phyloP scores from a whole-genome alignment of 2,888 invertebrate genomes.

The Oligia fasciuncula region DNA sequence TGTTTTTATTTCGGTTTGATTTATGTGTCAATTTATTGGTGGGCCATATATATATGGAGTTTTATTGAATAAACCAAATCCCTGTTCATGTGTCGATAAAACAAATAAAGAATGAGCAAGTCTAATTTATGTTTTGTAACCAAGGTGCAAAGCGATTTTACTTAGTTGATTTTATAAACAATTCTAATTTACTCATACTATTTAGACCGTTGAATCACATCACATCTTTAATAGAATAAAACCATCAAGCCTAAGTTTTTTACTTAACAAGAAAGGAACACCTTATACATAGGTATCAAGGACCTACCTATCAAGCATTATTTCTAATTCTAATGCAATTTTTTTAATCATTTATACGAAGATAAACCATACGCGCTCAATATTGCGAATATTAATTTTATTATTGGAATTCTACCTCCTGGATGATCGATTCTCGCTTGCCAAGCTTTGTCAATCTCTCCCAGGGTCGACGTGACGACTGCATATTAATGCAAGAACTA shows the following conservation, averaged over 20 bases:
- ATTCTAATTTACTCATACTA: too few species aligned
- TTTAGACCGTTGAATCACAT: too few species aligned
- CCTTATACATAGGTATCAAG: not conserved
- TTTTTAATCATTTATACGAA: slow-evolving; percentile 2
- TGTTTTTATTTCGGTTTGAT: not conserved
- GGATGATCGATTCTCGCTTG: slow-evolving; percentile 12
- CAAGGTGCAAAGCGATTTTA: not conserved
- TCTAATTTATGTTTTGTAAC: not conserved
- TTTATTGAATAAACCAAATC: not conserved
- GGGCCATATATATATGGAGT: not conserved
- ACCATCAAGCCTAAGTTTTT: not conserved
- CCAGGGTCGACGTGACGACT: slow-evolving; percentile 62
- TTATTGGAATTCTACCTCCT: slow-evolving; percentile 29
- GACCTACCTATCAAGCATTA: not conserved
- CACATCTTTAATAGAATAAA: not conserved
- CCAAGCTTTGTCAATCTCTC: slow-evolving; percentile 51
- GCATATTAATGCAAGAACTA: slow-evolving; percentile 64
- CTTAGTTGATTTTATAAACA: not conserved
- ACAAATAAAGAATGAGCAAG: not conserved
- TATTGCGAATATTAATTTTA: slow-evolving; percentile 25
- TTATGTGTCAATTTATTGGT: slow-evolving; percentile 41
- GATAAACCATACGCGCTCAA: not conserved
- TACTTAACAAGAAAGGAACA: not conserved
- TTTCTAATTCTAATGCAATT: slow-evolving; percentile 11
- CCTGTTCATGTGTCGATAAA: not conserved